Evolutionary conservation across 2,113 vertebrate species (phyloP).

Genomic region (Ictalurus punctatus): DNA sequence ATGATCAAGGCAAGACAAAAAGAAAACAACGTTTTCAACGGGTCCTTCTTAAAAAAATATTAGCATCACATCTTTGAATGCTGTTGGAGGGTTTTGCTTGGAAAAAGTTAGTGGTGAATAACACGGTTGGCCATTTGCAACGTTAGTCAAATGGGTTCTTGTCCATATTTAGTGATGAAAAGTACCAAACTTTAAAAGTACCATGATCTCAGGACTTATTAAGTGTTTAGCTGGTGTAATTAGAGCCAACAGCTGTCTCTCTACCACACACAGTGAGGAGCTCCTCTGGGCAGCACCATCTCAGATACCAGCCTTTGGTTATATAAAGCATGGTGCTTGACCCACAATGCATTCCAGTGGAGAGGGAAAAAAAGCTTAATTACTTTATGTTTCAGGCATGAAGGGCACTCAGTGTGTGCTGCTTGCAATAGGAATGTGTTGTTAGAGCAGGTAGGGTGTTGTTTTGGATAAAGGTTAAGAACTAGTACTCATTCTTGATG

Average conservation of each 20-base stretch:
- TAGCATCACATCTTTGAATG: not conserved
- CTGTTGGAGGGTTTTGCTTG: not conserved
- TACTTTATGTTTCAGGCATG: conserved; percentile 12
- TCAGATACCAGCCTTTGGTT: conserved; percentile 39
- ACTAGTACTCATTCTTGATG: not conserved
- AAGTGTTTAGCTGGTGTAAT: conserved; percentile 40
- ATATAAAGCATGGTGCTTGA: conserved; percentile 39
- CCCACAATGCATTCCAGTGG: conserved; percentile 16
- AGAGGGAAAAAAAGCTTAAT: conserved; percentile 5
- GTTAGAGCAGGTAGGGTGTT: not conserved
- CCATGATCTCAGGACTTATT: not conserved
- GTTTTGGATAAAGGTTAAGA: not conserved
- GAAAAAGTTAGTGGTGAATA: not conserved
- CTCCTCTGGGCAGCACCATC: conserved; percentile 26
- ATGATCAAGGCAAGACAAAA: not conserved
- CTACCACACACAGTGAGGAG: conserved; percentile 26
- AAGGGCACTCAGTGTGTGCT: not conserved
- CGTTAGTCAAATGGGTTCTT: too few relatives aligned
- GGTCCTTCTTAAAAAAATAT: not conserved
- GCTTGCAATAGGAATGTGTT: not conserved
- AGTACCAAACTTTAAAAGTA: not conserved
- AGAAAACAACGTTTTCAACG: not conserved
- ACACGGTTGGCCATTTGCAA: not conserved
- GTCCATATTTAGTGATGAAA: conserved; percentile 21
- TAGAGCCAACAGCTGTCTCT: conserved; percentile 41